Evolutionary conservation across 2,888 invertebrate genomes (phyloP).

Genomic region (Cerastoderma edule): DNA sequence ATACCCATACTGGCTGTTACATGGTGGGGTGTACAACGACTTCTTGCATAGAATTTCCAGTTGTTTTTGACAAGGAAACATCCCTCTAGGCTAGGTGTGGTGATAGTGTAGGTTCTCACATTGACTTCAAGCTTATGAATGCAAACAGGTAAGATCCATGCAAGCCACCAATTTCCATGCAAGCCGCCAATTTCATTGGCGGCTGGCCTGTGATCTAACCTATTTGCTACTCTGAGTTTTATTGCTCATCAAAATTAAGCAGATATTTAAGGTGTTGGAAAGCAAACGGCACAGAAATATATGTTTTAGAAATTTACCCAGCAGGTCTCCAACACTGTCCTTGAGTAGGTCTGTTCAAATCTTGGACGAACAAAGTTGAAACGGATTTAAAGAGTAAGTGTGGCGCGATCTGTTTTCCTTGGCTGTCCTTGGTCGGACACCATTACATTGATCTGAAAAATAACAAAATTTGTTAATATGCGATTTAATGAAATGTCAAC

Average conservation of each 20-base stretch:
- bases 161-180: too few species aligned
- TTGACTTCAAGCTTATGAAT: too few species aligned
- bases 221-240: too few species aligned
- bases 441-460: constrained; percentile 72
- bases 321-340: constrained; percentile 69
- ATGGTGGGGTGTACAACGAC: constrained; percentile 65
- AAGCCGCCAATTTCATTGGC: too few species aligned
- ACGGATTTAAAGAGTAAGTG: constrained; percentile 63
- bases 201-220: too few species aligned
- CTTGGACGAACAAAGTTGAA: constrained; percentile 73
- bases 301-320: too few species aligned
- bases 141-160: too few species aligned
- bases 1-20: constrained; percentile 41
- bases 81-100: constrained; percentile 29
- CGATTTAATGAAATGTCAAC: too few species aligned
- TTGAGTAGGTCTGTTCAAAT: constrained; percentile 49
- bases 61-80: constrained; percentile 67
- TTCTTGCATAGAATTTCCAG: constrained; percentile 67
- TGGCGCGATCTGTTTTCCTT: constrained; percentile 54
- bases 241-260: too few species aligned
- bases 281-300: too few species aligned
- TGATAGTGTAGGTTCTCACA: constrained; percentile 68
- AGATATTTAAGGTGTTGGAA: too few species aligned
- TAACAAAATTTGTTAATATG: constrained; percentile 3
- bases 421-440: constrained; percentile 75